phyloP scores from a whole-genome alignment of 2,113 vertebrate genomes.

The Menidia beryllina region DNA sequence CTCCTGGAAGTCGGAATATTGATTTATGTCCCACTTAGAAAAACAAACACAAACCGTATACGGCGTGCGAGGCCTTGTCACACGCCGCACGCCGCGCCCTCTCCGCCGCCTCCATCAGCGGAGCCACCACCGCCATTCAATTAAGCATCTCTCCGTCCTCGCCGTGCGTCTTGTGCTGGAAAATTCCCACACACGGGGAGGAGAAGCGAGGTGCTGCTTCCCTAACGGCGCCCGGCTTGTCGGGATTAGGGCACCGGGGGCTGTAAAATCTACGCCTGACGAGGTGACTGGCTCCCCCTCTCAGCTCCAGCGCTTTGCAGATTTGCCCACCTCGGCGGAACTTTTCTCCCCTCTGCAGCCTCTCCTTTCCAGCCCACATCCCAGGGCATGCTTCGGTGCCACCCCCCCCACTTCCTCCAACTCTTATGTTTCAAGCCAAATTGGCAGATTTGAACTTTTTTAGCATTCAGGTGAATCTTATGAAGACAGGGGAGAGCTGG shows the following conservation, averaged over 20 bases:
- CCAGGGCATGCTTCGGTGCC: conserved; percentile 66
- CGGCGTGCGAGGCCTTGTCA: conserved; percentile 10
- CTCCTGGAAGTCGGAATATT: conserved; percentile 77
- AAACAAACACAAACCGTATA: conserved; percentile 60
- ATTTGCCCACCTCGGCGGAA: conserved; percentile 72
- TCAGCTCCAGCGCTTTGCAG: conserved; percentile 71
- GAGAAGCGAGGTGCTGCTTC: conserved; percentile 37
- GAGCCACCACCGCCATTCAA: conserved; percentile 23
- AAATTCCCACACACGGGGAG: conserved; percentile 20
- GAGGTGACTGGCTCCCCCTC: conserved; percentile 78
- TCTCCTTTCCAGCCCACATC: conserved; percentile 72
- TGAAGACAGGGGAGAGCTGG: too few species aligned
- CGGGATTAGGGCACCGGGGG: conserved; percentile 82
- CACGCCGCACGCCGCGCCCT: neutral
- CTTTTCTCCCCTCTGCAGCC: conserved; percentile 36
- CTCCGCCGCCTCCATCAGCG: neutral
- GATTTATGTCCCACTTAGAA: conserved; percentile 75
- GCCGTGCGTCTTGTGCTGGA: conserved; percentile 24
- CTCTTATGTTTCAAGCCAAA: conserved; percentile 78
- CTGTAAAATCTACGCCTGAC: conserved; percentile 82
- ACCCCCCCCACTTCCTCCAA: conserved; percentile 40
- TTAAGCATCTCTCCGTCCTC: conserved; percentile 16
- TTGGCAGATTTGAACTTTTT: conserved; percentile 83
- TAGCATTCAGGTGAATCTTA: conserved; percentile 80
- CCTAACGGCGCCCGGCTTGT: conserved; percentile 77